Evolutionary conservation across 2,888 invertebrate species (phyloP), one percentile per base, ranked within the genome.

Genomic region (Graphium colonna): DNA sequence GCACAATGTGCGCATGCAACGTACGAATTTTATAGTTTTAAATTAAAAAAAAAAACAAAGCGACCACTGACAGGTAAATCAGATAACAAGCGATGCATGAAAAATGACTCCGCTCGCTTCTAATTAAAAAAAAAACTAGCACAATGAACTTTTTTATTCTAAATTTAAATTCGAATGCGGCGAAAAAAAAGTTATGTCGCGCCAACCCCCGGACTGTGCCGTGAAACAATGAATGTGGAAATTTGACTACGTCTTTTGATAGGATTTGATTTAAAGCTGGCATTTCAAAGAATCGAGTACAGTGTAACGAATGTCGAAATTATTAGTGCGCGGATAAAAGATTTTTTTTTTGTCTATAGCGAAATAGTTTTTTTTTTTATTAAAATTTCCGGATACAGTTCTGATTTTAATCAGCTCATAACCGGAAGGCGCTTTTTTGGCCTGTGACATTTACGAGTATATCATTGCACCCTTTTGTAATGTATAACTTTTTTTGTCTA

Each of bases 31-130:
- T 58, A 51, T 52, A 58, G 56, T 58, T 55, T 57, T 60, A 62
- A 63, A 65, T 66, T 61, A 63, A 64, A 60, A 61, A 62, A 63
- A 64, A 70, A 66, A 69, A 68, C 69, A 71, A 66, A 71, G 72
- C 65, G 64, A 60, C 67, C 59, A 71, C 77, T 77, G 80, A 65
- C 82, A 82, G 80, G 82, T 84, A 87, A 88, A 89, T 88, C 87
- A 87, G 83, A 83, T 82, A 80, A 68, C 73, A 77, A 78, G 79
- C 84, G 88, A 89, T 86, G 88, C 88, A 86, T 89, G 88, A 88
- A 86, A 88, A 89, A 89, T 89, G 85, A 88, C 83, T 85, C 83
- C 72, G 61, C 67, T 63, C 60, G 60, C 64, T 69, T 73, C 73
- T 81, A 84, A 87, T 86, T 86, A 81, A 84, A 88, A 86, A 84